These are phyloP conservation scores for Protomyctophum bolini DNA, from an alignment of 2,113 vertebrate genomes.

Conservation along the genomic window DNA sequence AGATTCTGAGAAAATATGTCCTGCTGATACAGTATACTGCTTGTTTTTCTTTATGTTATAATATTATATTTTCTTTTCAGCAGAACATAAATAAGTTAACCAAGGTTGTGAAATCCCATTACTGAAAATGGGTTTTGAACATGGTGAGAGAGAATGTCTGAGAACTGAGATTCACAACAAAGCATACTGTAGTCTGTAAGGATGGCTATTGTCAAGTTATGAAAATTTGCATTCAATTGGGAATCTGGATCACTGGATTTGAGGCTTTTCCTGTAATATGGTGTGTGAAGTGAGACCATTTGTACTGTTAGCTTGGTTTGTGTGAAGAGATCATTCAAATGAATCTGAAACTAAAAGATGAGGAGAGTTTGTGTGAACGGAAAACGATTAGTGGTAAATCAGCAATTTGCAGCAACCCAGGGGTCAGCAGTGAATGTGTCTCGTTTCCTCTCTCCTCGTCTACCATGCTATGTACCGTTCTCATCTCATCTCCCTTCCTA, in stretches of 20 bases:
- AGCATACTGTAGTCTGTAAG: background rate
- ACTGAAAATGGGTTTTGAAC: background rate
- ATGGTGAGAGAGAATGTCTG: background rate
- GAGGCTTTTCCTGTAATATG: background rate
- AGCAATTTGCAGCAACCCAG: conserved; percentile 29
- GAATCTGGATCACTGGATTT: conserved; percentile 2
- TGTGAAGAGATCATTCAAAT: background rate
- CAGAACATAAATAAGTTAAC: background rate
- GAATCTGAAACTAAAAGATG: conserved; percentile 1
- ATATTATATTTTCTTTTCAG: conserved; percentile 1
- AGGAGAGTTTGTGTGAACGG: conserved; percentile 4
- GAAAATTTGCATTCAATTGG: background rate
- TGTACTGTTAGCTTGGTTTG: no score
- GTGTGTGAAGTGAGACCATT: background rate
- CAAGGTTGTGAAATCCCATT: background rate
- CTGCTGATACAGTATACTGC: background rate
- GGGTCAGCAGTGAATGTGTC: conserved; percentile 55
- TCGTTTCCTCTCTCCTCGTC: conserved; percentile 16
- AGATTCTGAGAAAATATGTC: background rate
- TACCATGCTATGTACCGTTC: no score
- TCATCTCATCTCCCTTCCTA: conserved; percentile 23
- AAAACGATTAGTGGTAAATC: background rate
- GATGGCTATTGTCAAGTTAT: background rate
- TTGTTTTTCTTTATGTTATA: background rate
- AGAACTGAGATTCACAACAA: background rate